phyloP scores from a whole-genome alignment of 1,140 invertebrate species.

The Platyscapa corneri region DNA sequence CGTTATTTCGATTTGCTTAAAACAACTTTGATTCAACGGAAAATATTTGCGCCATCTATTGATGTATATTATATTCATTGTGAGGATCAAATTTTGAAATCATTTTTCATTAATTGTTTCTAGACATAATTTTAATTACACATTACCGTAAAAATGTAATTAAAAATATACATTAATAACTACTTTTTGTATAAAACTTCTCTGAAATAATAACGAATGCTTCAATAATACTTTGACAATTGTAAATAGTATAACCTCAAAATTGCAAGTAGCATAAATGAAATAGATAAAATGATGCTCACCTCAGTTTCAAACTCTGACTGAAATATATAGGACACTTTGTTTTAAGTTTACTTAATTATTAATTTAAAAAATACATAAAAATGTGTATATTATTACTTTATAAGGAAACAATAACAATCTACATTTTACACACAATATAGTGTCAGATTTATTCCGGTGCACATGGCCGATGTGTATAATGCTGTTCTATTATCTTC shows the following conservation, averaged over 20 bases:
- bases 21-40: too few relatives aligned
- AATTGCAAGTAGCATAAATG: not conserved
- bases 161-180: too few relatives aligned
- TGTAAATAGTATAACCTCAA: conserved; percentile 23
- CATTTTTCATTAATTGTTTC: too few relatives aligned
- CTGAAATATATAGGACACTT: not conserved
- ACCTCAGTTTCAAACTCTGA: not conserved
- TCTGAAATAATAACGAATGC: not conserved
- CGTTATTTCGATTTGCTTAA: too few relatives aligned
- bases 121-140: too few relatives aligned
- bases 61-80: too few relatives aligned
- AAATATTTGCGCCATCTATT: too few relatives aligned
- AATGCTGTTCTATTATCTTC: not conserved
- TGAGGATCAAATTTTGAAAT: too few relatives aligned
- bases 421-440: not conserved
- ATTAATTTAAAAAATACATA: not conserved
- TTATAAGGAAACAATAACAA: not conserved
- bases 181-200: too few relatives aligned
- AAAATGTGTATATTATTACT: not conserved
- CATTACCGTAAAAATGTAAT: too few relatives aligned
- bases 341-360: not conserved
- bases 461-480: not conserved
- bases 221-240: not conserved
- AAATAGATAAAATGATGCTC: not conserved
- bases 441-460: not conserved